A percentile compares a stretch with the other conserved stretches of the same genome.
These are phyloP conservation scores for Cathartes aura DNA, from an alignment of 2,113 vertebrate species.

Conservation along the genomic window DNA sequence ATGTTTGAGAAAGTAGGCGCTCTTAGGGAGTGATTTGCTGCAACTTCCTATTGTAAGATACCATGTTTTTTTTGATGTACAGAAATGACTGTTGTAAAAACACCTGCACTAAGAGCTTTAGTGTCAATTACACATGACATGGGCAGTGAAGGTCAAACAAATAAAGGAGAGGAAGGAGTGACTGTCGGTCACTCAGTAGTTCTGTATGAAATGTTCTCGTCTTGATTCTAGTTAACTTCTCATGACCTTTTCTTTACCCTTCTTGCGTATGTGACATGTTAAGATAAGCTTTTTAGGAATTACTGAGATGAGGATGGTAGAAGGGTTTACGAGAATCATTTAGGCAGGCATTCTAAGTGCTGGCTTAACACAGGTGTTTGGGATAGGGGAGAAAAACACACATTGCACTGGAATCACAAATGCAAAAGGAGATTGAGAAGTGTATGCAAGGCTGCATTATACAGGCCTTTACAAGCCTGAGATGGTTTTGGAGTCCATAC, in stretches of 20 bases:
- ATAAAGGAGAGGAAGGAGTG: not conserved
- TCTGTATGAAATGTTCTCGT: not conserved
- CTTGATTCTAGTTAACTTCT: not conserved
- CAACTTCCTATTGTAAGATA: not conserved
- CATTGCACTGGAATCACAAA: not conserved
- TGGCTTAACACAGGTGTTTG: not conserved
- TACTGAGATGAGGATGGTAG: not conserved
- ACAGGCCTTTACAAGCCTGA: not conserved
- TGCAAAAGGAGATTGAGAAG: not conserved
- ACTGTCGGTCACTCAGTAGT: not conserved
- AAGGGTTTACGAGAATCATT: not conserved
- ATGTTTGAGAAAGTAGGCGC: not conserved
- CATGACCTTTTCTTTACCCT: not conserved
- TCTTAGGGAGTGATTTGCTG: not conserved
- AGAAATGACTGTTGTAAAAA: not conserved
- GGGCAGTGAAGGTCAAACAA: slow-evolving; percentile 10
- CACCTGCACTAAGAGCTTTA: not conserved
- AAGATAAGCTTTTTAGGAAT: slow-evolving; percentile 29
- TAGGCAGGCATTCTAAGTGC: not conserved
- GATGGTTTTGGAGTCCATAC: not conserved
- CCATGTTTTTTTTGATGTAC: not conserved
- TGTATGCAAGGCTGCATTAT: not conserved
- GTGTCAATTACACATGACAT: not conserved
- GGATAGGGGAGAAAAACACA: not conserved
- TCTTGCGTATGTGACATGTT: not conserved